A percentile compares a stretch with the other conserved stretches of the same genome.
Conservation (phyloP, 2,797 vertebrate species). For the Mallotus villosus region DNA sequence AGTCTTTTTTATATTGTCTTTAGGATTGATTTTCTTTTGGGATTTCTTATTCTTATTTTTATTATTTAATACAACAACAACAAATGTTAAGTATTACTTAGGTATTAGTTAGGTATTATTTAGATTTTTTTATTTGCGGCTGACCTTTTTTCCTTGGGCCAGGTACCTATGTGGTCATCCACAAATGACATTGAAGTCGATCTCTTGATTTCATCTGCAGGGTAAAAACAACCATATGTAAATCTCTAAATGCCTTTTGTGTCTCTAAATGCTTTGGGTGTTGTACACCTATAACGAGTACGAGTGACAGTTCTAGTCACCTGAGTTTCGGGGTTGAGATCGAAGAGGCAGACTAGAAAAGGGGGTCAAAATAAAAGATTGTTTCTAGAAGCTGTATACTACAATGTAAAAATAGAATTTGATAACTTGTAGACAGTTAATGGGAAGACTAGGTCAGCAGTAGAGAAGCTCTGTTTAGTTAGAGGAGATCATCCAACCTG, state of each 20-base stretch:
- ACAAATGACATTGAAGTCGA: slow-evolving; percentile 97
- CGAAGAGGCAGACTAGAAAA: slow-evolving; percentile 72
- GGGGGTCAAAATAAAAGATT: not conserved
- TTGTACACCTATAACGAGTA: too few relatives aligned
- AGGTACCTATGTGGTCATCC: slow-evolving; percentile 92
- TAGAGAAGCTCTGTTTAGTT: not conserved
- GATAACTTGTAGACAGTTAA: not conserved
- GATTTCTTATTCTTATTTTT: too few relatives aligned
- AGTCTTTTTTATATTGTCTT: not conserved
- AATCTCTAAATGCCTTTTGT: not conserved
- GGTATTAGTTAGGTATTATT: slow-evolving; percentile 4
- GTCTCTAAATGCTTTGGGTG: not conserved
- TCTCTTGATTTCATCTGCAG: slow-evolving; percentile 89
- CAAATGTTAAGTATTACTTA: not conserved
- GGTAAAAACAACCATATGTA: slow-evolving; percentile 31
- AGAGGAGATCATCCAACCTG: slow-evolving; percentile 71
- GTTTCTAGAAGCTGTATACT: not conserved
- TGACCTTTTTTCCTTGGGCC: slow-evolving; percentile 97
- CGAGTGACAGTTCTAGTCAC: slow-evolving; percentile 60
- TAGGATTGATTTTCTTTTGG: not conserved
- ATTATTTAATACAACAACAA: too few relatives aligned
- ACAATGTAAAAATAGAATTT: not conserved
- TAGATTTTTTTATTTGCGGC: not conserved
- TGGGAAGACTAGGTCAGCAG: not conserved
- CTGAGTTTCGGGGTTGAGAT: slow-evolving; percentile 83